These are phyloP conservation scores for Chydorus sphaericus DNA, from an alignment of 2,888 invertebrate species.

Conservation along the genomic window DNA sequence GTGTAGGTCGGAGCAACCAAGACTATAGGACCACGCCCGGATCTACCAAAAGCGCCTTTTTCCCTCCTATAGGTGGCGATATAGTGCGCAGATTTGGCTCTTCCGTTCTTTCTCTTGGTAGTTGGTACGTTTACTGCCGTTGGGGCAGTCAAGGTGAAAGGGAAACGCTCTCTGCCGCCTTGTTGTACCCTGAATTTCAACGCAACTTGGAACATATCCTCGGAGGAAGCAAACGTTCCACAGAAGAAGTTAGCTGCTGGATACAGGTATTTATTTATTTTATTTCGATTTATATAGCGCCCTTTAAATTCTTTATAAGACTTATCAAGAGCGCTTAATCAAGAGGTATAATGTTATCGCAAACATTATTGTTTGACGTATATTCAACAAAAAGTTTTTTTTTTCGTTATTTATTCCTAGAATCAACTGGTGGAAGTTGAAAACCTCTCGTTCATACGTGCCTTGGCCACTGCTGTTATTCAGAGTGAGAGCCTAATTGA, in stretches of 20 bases:
- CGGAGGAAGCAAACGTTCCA: neutral
- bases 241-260: neutral
- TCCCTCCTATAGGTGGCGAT: slow-evolving; percentile 9
- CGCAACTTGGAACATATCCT: neutral
- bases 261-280: neutral
- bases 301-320: no score
- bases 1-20: neutral
- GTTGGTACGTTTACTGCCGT: neutral
- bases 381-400: no score
- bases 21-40: slow-evolving; percentile 11
- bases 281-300: no score
- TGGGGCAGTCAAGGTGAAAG: neutral
- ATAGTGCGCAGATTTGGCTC: neutral
- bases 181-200: neutral
- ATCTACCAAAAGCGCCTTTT: slow-evolving; percentile 11
- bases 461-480: slow-evolving; percentile 57
- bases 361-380: no score
- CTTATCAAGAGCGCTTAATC: no score
- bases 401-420: no score
- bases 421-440: slow-evolving; percentile 30
- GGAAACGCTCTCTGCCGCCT: neutral
- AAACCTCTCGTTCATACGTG: slow-evolving; percentile 52
- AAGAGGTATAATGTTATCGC: no score
- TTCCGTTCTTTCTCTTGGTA: neutral
- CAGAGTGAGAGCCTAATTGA: slow-evolving; percentile 47